Base-by-base conservation (phyloP, 2,888 invertebrate species). In the Lapara coniferarum region DNA sequence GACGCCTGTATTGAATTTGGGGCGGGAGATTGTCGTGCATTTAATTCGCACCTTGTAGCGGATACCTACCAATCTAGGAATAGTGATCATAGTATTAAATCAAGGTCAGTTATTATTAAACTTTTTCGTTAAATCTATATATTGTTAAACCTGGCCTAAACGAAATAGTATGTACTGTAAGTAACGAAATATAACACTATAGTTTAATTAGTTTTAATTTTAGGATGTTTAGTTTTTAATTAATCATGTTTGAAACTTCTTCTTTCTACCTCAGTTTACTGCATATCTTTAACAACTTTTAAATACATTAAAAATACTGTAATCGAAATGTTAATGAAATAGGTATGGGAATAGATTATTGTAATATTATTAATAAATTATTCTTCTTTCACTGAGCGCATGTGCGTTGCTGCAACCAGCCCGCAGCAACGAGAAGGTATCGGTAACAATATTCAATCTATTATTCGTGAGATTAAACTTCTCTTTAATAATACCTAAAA, bases 41-140 rank as follows among this genome's bases (percentile, higher is more conserved):
- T 91, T 90, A 87, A 88, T 89, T 91, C 89, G 86, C 89, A 87
- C 83, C 86, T 83, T 84, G 83, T 89, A 90, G 89, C 85, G 87
- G 85, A 89, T 88, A 87, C 84, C 85, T 85, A 86, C 81, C 83
- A 85, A 79, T 78, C 74, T 83, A 85, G 82, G 72, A 73, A 73
- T 87, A 86, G 78, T 75, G 70, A 76, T 77, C 72, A 75, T 84
- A 83, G 76, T 78, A 78, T 79, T 82, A 80, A 37, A 82, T 77
- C 77, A 73, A 75, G 73, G 74, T 73, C 74, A 58, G 12, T 53
- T 37, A 52, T 66, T 12, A 69, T 14, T 56, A 53, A 72, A 71
- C 68, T 70, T 71, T 74, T 79, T 77, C 71, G 79, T 76, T 76
- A 73, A 74, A 75, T 72, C 73, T 72, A 71, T 73, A 71, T 75